Conservation (phyloP, 2,888 invertebrate genomes). For the Phorcus lineatus region DNA sequence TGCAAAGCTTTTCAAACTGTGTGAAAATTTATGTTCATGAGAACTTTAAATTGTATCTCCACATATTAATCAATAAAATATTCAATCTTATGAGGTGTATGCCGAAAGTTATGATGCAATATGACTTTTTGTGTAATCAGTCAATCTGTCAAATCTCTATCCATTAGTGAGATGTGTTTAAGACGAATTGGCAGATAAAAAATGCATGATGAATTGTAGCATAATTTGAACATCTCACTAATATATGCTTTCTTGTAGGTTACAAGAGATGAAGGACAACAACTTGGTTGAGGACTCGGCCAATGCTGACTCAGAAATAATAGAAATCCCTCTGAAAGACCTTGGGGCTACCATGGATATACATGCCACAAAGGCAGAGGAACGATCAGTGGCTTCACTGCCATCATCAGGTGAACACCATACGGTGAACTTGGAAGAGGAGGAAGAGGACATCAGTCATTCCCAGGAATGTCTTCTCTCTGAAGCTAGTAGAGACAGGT, state of each 20-base stretch:
- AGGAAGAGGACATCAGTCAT: slow-evolving; percentile 27
- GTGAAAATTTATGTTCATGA: no score
- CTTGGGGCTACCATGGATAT: slow-evolving; percentile 60
- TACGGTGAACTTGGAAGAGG: slow-evolving; percentile 21
- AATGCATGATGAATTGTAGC: no score
- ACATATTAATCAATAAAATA: no score
- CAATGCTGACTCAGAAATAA: slow-evolving; percentile 52
- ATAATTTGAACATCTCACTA: no score
- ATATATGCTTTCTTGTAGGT: slow-evolving; percentile 46
- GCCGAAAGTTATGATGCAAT: no score
- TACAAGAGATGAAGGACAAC: slow-evolving; percentile 65
- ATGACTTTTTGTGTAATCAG: no score
- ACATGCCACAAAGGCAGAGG: slow-evolving; percentile 47
- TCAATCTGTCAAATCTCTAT: no score
- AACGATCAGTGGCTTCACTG: not conserved
- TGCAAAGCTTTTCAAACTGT: no score
- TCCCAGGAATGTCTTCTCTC: slow-evolving; percentile 25
- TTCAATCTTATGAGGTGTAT: no score
- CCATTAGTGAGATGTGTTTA: no score
- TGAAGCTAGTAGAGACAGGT: slow-evolving; percentile 22
- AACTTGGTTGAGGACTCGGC: slow-evolving; percentile 61
- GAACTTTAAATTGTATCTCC: no score
- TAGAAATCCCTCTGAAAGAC: slow-evolving; percentile 64
- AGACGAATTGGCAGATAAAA: no score
- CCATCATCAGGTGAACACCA: not conserved